A percentile compares a stretch with the other conserved stretches of the same genome.
These are phyloP conservation scores for Cerastis rubricosa DNA, from an alignment of 2,888 invertebrate genomes.

Conservation along the genomic window DNA sequence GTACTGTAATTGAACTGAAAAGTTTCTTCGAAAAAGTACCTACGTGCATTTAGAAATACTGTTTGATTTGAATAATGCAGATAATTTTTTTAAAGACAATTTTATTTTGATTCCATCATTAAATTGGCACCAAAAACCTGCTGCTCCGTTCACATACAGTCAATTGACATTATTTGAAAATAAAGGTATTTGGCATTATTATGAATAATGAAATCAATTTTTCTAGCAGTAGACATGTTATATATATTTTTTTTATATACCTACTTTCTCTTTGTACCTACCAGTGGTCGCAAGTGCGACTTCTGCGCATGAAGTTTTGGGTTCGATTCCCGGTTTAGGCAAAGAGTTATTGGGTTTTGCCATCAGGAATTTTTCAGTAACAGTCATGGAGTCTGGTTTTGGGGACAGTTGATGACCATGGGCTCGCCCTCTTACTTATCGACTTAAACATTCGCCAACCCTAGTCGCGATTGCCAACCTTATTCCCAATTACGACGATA, in stretches of 20 bases:
- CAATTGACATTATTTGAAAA: background rate
- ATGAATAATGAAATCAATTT: no score
- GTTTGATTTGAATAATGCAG: background rate
- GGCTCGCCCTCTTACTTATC: background rate
- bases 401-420: background rate
- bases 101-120: background rate
- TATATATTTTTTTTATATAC: background rate
- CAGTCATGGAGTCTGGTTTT: background rate
- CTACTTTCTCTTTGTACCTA: accelerated
- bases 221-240: background rate
- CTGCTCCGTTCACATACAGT: background rate
- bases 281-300: accelerated
- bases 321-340: background rate
- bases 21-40: background rate
- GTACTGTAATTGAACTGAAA: conserved; percentile 1
- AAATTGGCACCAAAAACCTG: background rate
- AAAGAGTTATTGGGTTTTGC: background rate
- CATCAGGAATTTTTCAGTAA: background rate
- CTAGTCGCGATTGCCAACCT: conserved; percentile 12
- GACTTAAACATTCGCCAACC: background rate
- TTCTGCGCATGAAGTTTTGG: background rate
- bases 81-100: background rate
- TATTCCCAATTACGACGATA: background rate
- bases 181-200: background rate
- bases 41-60: no score